Evolutionary conservation across 1,140 invertebrate genomes (phyloP).

Genomic region (Phortica variegata): DNA sequence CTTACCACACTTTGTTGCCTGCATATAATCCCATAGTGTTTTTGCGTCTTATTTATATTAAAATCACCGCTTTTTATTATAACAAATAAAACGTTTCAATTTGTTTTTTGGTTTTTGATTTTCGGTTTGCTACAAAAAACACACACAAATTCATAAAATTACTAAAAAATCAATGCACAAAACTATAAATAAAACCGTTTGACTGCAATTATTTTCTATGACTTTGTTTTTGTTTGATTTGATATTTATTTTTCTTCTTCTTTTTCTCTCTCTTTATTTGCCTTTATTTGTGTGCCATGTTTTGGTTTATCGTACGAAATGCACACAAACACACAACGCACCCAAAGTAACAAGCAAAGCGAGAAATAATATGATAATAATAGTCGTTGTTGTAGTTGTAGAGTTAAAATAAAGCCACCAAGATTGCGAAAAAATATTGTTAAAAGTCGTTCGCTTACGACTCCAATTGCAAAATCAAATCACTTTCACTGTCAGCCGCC

Average conservation of each 20-base stretch:
- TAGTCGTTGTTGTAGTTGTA: too few relatives aligned
- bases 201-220: constrained; percentile 24
- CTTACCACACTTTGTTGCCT: too few relatives aligned
- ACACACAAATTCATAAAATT: too few relatives aligned
- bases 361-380: too few relatives aligned
- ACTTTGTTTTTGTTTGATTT: constrained; percentile 16
- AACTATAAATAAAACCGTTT: constrained; percentile 22
- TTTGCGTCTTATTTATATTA: constrained; percentile 14
- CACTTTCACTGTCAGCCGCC: constrained; percentile 49
- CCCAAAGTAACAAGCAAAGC: too few relatives aligned
- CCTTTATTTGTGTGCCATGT: too few relatives aligned
- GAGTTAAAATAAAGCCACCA: neutral
- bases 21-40: too few relatives aligned
- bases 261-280: too few relatives aligned
- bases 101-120: constrained; percentile 11
- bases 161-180: too few relatives aligned
- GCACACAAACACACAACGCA: too few relatives aligned
- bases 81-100: constrained; percentile 18
- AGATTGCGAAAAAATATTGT: constrained; percentile 2
- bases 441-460: constrained; percentile 5
- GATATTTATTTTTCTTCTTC: neutral
- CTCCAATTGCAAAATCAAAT: constrained; percentile 55
- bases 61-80: constrained; percentile 30
- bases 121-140: too few relatives aligned
- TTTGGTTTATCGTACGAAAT: too few relatives aligned